A percentile compares a stretch with the other conserved stretches of the same genome.
phyloP scores from a whole-genome alignment of 2,888 invertebrate species.

The Cerastis rubricosa region DNA sequence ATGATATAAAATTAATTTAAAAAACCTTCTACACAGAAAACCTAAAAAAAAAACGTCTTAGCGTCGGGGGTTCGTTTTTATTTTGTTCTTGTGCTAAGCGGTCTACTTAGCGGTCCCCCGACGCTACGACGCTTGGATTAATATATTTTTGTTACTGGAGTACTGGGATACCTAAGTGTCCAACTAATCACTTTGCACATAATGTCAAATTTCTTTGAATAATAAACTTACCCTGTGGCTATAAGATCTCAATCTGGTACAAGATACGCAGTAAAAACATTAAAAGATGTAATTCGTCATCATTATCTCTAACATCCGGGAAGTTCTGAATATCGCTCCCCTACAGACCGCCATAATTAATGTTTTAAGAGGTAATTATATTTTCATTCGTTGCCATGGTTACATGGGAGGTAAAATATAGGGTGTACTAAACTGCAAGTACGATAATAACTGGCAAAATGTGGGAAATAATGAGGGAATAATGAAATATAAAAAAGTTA shows the following conservation, averaged over 20 bases:
- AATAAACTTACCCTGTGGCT: not conserved
- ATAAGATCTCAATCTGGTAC: not conserved
- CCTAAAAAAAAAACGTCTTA: too few species aligned
- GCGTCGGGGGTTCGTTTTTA: too few species aligned
- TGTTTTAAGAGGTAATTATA: slow-evolving; percentile 28
- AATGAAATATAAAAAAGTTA: not conserved
- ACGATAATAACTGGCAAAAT: not conserved
- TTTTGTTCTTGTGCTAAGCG: too few species aligned
- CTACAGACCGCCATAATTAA: slow-evolving; percentile 28
- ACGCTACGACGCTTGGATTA: too few species aligned
- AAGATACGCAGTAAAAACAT: not conserved
- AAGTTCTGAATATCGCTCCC: slow-evolving; percentile 6
- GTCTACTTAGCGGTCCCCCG: too few species aligned
- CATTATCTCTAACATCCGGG: slow-evolving; percentile 22
- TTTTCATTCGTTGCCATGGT: slow-evolving; percentile 34
- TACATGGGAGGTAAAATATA: not conserved
- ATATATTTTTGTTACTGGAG: too few species aligned
- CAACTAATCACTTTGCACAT: not conserved
- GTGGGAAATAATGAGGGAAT: not conserved
- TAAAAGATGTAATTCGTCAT: slow-evolving; percentile 27
- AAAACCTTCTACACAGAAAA: too few species aligned
- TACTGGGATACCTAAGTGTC: not conserved
- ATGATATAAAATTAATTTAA: too few species aligned
- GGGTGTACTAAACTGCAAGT: not conserved
- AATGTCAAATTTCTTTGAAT: not conserved